These are phyloP conservation scores for Benthochromis sp. DNA, from an alignment of 2,113 vertebrate genomes.

Conservation along the genomic window DNA sequence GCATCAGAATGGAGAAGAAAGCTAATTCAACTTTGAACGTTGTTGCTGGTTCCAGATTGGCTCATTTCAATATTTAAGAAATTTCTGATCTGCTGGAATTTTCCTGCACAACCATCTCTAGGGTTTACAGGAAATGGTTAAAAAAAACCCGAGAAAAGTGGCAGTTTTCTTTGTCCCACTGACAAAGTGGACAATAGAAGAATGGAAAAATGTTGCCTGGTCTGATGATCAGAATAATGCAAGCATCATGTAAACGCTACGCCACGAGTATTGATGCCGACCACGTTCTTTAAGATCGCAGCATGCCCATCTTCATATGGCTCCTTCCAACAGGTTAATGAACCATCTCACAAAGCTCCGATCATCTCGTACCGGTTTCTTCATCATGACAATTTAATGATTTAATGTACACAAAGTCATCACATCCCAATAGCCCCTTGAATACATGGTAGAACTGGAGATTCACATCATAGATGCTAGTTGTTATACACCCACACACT, in stretches of 20 bases:
- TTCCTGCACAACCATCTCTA: background rate
- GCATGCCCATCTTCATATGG: background rate
- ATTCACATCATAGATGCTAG: background rate
- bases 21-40: background rate
- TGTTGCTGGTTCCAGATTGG: background rate
- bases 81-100: background rate
- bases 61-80: background rate
- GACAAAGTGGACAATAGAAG: background rate
- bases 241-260: background rate
- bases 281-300: background rate
- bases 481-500: background rate
- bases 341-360: background rate
- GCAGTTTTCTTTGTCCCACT: background rate
- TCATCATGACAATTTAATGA: background rate
- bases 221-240: background rate
- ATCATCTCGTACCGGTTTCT: accelerated
- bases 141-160: background rate
- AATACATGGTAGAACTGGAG: background rate
- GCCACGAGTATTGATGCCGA: background rate
- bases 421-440: background rate
- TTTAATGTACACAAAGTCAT: background rate
- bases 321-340: background rate
- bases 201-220: background rate
- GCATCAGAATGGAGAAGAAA: background rate
- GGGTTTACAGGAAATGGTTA: background rate